These are phyloP conservation scores for Artemia sinica DNA, from an alignment of 2,888 invertebrate species.

Conservation along the genomic window DNA sequence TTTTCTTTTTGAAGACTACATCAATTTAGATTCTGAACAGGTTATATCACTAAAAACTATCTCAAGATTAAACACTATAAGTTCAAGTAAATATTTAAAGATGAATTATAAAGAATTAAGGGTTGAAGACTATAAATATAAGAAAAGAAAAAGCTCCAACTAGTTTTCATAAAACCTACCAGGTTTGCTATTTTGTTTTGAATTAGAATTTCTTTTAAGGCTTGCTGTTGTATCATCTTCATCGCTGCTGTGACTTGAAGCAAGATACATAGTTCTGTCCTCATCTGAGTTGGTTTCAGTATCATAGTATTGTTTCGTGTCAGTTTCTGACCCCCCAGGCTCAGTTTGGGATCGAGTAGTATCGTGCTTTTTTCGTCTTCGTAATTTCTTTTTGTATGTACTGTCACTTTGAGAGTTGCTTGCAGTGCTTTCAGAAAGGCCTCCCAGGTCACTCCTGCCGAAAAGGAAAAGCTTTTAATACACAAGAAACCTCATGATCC, in stretches of 20 bases:
- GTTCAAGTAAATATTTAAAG: too few relatives aligned
- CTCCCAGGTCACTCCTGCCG: constrained; percentile 45
- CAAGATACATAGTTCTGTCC: constrained; percentile 68
- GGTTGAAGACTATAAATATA: not conserved
- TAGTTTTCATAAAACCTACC: constrained; percentile 26
- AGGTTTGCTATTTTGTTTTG: constrained; percentile 14
- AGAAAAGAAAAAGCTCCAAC: constrained; percentile 25
- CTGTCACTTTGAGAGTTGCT: constrained; percentile 23
- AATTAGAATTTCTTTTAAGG: constrained; percentile 19
- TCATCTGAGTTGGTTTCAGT: constrained; percentile 63
- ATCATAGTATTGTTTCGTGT: constrained; percentile 34
- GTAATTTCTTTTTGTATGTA: constrained; percentile 25
- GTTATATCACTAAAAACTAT: too few relatives aligned
- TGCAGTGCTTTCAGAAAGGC: constrained; percentile 16
- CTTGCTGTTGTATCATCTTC: constrained; percentile 39
- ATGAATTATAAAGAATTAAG: too few relatives aligned
- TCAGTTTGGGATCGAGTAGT: constrained; percentile 24
- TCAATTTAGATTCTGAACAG: too few relatives aligned
- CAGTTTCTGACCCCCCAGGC: constrained; percentile 26
- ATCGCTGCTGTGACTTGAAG: constrained; percentile 87
- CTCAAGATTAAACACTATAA: too few relatives aligned
- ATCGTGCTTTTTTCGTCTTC: constrained; percentile 23
- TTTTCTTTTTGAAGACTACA: too few relatives aligned
- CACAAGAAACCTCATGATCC: too few relatives aligned
- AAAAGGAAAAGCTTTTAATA: not conserved